Evolutionary conservation across 2,888 invertebrate genomes (phyloP), one percentile per base, ranked within the genome.

Genomic region (Eurytoma adleriae): DNA sequence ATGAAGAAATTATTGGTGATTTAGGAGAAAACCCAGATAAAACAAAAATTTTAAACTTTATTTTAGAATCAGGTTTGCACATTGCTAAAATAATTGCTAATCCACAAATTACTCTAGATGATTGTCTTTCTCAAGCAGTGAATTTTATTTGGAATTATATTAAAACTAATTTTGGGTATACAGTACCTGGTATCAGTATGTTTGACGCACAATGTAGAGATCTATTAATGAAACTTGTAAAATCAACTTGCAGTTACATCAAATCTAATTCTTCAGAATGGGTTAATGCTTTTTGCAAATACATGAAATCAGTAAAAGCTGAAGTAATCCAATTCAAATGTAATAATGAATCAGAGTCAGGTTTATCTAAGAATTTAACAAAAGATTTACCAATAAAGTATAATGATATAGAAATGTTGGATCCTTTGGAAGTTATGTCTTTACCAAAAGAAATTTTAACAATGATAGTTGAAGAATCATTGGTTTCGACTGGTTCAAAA

Each of bases 101-200:
- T 16, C 16, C 7, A 5, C 14, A 1, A 12, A 73, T 73, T 62
- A 71, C 78, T 3, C 64, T 20, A 13, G 76, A 79, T 2, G 59
- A 76, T 12, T 3, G 48, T 7, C 67, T 76, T 7, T 14, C 48
- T 2, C 72, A 79, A 20, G 57, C 59, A n/a, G 69, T 79, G 3
- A 79, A 79, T 20, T 82, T 79, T 27, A 14, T 82, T 50, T 82
- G 82, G 79, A 0, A 24, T 3, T 0, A 72, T 0, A n/a, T 77
- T 0, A 82, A 82, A 61, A 48, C 70, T 0, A 79, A 82, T 52
- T 62, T 79, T 7, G n/a, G 27, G 0, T 40, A 24, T 0, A n/a
- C 7, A 2, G 10, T 73, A 2, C 78, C 78, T 10, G 62, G 62
- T 5, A 13, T 81, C 20, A 16, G 48, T 13, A 56, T 61, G 3